Percentiles rank a stretch among this genome's conserved stretches.
phyloP scores from a whole-genome alignment of 2,888 invertebrate genomes.

The Latheticus oryzae region DNA sequence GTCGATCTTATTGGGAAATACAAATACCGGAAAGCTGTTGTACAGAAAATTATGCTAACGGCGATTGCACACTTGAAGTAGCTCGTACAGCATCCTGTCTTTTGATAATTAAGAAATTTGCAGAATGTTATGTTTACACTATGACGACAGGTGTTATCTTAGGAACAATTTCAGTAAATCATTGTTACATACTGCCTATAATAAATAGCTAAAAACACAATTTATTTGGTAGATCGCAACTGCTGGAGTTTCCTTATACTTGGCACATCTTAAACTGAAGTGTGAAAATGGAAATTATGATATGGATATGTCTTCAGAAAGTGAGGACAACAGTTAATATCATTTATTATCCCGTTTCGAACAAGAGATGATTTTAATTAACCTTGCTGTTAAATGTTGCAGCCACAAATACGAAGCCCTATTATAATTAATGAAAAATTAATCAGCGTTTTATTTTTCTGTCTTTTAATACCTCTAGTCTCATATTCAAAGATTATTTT shows the following conservation, averaged over 20 bases:
- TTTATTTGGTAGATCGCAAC: no score
- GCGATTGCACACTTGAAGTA: constrained; percentile 1
- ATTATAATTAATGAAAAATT: no score
- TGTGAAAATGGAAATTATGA: constrained; percentile 7
- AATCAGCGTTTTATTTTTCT: no score
- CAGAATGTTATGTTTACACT: background rate
- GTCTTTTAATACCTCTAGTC: no score
- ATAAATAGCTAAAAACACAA: no score
- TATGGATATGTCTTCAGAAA: background rate
- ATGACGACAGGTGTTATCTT: no score
- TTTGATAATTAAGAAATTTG: background rate
- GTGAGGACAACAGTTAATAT: constrained; percentile 1
- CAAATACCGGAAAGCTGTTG: constrained; percentile 12
- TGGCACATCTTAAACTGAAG: background rate
- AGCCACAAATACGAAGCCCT: no score
- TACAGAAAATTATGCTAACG: background rate
- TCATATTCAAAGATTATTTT: no score
- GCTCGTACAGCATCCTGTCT: background rate
- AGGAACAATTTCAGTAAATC: no score
- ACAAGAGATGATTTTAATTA: no score
- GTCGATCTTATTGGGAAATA: constrained; percentile 4
- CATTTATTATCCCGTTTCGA: background rate
- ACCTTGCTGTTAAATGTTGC: no score
- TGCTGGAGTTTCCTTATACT: background rate
- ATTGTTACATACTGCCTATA: no score